Conservation (phyloP, 1,140 invertebrate species). For the Globodera rostochiensis region DNA sequence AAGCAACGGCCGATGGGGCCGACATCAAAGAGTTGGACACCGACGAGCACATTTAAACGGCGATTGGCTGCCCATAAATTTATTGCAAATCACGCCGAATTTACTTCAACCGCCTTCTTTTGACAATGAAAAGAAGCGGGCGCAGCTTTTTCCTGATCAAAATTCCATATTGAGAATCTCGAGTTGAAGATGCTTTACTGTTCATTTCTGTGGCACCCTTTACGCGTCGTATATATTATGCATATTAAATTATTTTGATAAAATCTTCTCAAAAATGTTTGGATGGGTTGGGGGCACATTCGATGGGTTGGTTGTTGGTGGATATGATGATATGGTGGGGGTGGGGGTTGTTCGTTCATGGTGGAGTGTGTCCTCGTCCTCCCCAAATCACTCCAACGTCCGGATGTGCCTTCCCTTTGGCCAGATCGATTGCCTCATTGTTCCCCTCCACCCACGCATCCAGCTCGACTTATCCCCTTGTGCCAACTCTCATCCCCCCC, state of each 20-base stretch:
- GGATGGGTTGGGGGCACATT: too few relatives aligned
- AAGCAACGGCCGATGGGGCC: background rate
- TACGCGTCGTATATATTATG: too few relatives aligned
- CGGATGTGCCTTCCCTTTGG: background rate
- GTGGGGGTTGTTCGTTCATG: too few relatives aligned
- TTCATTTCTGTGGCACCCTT: too few relatives aligned
- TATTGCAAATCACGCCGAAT: background rate
- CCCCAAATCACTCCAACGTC: background rate
- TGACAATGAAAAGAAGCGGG: background rate
- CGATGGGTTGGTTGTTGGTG: too few relatives aligned
- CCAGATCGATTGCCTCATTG: background rate
- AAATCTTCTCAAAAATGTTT: too few relatives aligned
- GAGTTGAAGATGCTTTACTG: too few relatives aligned
- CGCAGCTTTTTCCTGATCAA: background rate
- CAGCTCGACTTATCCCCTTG: background rate
- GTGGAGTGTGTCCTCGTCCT: too few relatives aligned
- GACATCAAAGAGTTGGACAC: constrained; percentile 4
- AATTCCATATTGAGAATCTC: background rate
- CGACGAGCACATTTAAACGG: constrained; percentile 1
- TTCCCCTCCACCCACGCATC: background rate
- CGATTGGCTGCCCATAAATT: background rate
- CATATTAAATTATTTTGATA: too few relatives aligned
- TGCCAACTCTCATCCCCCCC: background rate
- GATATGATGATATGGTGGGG: too few relatives aligned
- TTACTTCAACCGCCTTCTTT: too few relatives aligned